Conservation (phyloP, 1,140 invertebrate species). For the Sipha flava region DNA sequence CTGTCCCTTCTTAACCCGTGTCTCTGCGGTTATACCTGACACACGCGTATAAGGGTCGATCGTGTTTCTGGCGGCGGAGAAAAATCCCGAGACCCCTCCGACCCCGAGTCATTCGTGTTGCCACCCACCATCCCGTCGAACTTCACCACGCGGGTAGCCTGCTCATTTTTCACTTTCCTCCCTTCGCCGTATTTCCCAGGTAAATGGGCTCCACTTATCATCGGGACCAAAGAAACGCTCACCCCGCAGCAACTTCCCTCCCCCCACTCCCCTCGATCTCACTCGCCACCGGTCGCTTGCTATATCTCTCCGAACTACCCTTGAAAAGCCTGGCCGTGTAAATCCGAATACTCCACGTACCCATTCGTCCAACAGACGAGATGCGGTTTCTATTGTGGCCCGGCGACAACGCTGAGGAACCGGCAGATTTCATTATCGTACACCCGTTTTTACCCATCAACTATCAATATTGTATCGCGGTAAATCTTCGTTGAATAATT, state of each 20-base stretch:
- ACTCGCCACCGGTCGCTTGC: too few species aligned
- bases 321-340: too few species aligned
- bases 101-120: too few species aligned
- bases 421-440: too few species aligned
- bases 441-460: too few species aligned
- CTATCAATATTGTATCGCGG: too few species aligned
- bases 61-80: neutral
- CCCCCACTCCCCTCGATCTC: too few species aligned
- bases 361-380: too few species aligned
- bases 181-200: neutral
- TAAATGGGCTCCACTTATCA: slow-evolving; percentile 10
- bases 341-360: too few species aligned
- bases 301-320: too few species aligned
- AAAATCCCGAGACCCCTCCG: neutral
- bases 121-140: neutral
- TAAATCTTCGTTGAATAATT: too few species aligned
- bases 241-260: neutral
- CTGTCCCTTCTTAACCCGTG: neutral
- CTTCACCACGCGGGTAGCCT: neutral
- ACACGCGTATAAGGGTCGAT: neutral
- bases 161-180: neutral
- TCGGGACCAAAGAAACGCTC: neutral
- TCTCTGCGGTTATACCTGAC: neutral
- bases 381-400: neutral
- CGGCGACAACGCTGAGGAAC: neutral